These are phyloP conservation scores for Alca torda DNA, from an alignment of 2,797 vertebrate genomes.

Conservation along the genomic window DNA sequence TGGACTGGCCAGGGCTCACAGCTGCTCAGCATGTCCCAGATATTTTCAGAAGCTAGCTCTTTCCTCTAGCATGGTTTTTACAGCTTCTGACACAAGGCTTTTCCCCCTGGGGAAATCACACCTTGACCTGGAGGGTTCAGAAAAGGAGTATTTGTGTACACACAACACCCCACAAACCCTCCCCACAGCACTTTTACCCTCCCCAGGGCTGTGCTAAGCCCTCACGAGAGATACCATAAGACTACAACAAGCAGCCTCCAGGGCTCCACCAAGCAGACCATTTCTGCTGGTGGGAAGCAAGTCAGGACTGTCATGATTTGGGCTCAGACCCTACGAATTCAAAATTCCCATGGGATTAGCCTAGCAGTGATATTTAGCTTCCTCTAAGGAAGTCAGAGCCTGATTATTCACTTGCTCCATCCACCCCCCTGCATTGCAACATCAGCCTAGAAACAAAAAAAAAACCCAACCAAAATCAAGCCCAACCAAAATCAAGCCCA, in stretches of 20 bases:
- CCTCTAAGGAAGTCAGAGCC: background rate
- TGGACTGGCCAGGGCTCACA: background rate
- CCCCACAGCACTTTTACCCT: accelerated
- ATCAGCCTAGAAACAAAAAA: background rate
- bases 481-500: too few relatives aligned
- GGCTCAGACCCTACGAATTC: background rate
- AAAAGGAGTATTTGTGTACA: background rate
- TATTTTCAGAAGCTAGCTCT: background rate
- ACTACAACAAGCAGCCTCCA: background rate
- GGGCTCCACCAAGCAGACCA: background rate
- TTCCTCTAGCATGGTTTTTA: accelerated
- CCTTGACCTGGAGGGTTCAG: background rate
- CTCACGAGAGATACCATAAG: background rate
- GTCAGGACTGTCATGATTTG: background rate
- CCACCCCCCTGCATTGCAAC: too few relatives aligned
- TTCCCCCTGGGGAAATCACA: accelerated
- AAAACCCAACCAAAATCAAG: too few relatives aligned
- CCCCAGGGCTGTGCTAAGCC: background rate
- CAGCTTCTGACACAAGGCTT: background rate
- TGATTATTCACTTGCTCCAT: background rate
- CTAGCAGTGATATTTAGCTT: background rate
- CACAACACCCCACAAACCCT: too few relatives aligned
- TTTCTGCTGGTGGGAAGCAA: background rate
- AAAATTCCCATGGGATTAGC: too few relatives aligned
- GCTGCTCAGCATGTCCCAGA: background rate